Conservation (phyloP, 2,888 invertebrate species). For the Acanthosepion pharaonis region DNA sequence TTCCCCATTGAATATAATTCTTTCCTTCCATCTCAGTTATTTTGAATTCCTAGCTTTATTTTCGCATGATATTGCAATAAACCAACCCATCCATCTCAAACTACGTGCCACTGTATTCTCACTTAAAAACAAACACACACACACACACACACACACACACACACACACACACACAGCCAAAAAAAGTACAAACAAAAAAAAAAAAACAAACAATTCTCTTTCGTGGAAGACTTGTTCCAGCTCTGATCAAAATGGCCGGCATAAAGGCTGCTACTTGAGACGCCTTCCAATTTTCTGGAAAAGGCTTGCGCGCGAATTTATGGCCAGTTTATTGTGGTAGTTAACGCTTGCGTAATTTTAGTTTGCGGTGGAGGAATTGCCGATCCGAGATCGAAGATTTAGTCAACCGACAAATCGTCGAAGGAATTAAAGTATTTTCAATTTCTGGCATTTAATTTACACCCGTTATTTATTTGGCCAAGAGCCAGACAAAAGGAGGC, state of each 20-base stretch:
- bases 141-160: too few species aligned
- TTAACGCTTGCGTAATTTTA: background rate
- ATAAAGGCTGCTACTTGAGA: background rate
- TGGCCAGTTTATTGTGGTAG: too few species aligned
- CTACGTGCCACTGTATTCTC: too few species aligned
- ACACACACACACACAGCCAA: too few species aligned
- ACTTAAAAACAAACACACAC: too few species aligned
- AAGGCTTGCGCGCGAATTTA: background rate
- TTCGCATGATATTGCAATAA: too few species aligned
- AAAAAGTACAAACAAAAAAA: too few species aligned
- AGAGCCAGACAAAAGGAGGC: background rate
- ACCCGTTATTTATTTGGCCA: background rate
- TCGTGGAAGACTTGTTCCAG: background rate
- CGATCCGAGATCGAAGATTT: background rate
- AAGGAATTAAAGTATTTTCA: constrained; percentile 6
- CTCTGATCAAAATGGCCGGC: background rate
- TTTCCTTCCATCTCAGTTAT: too few species aligned
- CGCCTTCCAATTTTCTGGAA: background rate
- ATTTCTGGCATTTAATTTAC: background rate
- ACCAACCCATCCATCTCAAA: too few species aligned
- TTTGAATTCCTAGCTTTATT: too few species aligned
- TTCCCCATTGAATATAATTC: too few species aligned
- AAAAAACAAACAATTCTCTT: too few species aligned
- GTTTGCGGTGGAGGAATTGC: background rate
- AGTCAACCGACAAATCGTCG: background rate